Evolutionary conservation across 2,797 vertebrate genomes (phyloP).

Genomic region (Nyctibius grandis): DNA sequence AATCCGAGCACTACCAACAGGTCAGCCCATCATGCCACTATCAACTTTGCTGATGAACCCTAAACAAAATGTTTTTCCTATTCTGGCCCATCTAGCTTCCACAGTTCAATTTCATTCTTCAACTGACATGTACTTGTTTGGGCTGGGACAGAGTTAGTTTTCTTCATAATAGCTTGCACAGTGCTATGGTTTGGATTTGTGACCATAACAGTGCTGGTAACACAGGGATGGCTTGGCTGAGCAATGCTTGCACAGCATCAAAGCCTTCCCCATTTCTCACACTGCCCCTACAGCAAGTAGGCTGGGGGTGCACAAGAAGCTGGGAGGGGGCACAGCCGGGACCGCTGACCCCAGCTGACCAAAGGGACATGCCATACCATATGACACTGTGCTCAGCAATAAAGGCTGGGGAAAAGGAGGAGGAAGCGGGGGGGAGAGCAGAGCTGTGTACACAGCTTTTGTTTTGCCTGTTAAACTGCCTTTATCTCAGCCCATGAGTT

Average conservation of each 20-base stretch:
- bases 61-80: not conserved
- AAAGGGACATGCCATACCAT: not conserved
- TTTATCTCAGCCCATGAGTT: not conserved
- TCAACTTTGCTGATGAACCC: not conserved
- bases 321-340: accelerated
- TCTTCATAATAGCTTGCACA: not conserved
- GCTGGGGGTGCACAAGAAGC: not conserved
- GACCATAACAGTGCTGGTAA: not conserved
- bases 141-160: not conserved
- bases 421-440: too few relatives aligned
- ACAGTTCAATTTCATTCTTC: not conserved
- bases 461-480: not conserved
- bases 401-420: not conserved
- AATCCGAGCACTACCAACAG: not conserved
- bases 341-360: not conserved
- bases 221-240: not conserved
- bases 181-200: not conserved
- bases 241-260: not conserved
- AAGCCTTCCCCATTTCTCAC: not conserved
- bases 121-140: not conserved
- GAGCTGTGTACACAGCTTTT: not conserved
- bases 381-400: not conserved
- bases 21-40: not conserved
- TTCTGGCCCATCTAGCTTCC: not conserved
- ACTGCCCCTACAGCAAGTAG: accelerated